phyloP scores from a whole-genome alignment of 2,797 vertebrate genomes.

The Chelon auratus region DNA sequence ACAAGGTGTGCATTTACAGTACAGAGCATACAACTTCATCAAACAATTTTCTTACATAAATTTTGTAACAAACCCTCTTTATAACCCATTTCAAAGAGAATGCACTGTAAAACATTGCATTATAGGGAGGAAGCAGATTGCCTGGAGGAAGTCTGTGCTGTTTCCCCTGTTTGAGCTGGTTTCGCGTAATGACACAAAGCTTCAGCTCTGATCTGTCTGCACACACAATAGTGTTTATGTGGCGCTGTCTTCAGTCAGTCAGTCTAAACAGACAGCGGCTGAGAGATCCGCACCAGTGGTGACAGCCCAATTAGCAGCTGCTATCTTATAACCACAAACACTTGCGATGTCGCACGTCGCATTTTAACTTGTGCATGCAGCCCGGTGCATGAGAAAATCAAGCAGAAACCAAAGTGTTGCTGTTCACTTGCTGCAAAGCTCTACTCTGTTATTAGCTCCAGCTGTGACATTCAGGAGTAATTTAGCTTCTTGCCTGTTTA shows the following conservation, averaged over 20 bases:
- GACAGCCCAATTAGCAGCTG: slow-evolving; percentile 28
- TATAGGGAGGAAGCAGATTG: slow-evolving; percentile 47
- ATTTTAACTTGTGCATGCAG: slow-evolving; percentile 30
- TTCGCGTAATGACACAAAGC: slow-evolving; percentile 34
- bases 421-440: slow-evolving; percentile 24
- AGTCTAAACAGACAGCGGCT: slow-evolving; percentile 26
- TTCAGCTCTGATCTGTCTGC: slow-evolving; percentile 11
- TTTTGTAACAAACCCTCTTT: background rate
- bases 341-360: slow-evolving; percentile 1
- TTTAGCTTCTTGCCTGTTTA: slow-evolving; percentile 1
- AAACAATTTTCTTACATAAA: background rate
- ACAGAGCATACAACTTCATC: background rate
- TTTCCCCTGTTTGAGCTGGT: slow-evolving; percentile 52
- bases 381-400: slow-evolving; percentile 19
- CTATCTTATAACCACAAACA: slow-evolving; percentile 31
- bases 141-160: slow-evolving; percentile 57
- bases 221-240: slow-evolving; percentile 43
- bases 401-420: slow-evolving; percentile 3
- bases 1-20: background rate
- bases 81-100: background rate
- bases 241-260: slow-evolving; percentile 3
- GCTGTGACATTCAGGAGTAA: slow-evolving; percentile 27
- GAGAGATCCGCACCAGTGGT: slow-evolving; percentile 11
- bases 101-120: background rate
- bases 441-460: slow-evolving; percentile 33